These are phyloP conservation scores for Cheirogaleus medius DNA, from an alignment of 2,113 vertebrate genomes.

Conservation along the genomic window DNA sequence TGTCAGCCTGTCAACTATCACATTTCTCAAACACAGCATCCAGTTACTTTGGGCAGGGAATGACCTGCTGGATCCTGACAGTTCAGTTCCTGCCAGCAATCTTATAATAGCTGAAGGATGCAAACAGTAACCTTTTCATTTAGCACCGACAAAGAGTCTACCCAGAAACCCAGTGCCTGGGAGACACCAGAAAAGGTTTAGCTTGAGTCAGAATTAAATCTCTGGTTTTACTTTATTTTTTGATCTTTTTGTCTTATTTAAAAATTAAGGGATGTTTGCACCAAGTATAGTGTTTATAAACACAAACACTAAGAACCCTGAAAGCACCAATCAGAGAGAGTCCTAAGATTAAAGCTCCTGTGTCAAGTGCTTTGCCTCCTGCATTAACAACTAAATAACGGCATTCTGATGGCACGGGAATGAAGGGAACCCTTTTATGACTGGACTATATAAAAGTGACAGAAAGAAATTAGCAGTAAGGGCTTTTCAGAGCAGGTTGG, in stretches of 20 bases:
- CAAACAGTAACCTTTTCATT: conserved; percentile 75
- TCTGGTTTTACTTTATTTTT: conserved; percentile 24
- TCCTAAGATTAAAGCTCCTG: not conserved
- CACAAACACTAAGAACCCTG: not conserved
- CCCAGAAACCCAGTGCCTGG: conserved; percentile 6
- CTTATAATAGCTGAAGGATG: conserved; percentile 74
- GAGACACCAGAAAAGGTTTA: not conserved
- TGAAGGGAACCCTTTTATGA: conserved; percentile 70
- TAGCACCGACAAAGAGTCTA: conserved; percentile 60
- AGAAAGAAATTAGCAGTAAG: conserved; percentile 83
- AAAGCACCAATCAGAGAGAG: not conserved
- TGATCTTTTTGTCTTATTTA: not conserved
- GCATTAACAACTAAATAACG: conserved; percentile 77
- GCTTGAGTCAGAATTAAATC: not conserved
- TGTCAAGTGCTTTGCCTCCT: conserved; percentile 56
- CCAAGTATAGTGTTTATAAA: conserved; percentile 39
- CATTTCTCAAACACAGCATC: conserved; percentile 75
- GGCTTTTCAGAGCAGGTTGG: conserved; percentile 76
- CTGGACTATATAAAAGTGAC: conserved; percentile 74
- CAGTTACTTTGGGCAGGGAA: conserved; percentile 72
- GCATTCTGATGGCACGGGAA: conserved; percentile 66
- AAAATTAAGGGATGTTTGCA: not conserved
- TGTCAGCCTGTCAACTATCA: conserved; percentile 70
- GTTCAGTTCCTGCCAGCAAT: conserved; percentile 49
- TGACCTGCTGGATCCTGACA: conserved; percentile 64